Evolutionary conservation across 2,888 invertebrate genomes (phyloP).

Genomic region (Magallana nippona): DNA sequence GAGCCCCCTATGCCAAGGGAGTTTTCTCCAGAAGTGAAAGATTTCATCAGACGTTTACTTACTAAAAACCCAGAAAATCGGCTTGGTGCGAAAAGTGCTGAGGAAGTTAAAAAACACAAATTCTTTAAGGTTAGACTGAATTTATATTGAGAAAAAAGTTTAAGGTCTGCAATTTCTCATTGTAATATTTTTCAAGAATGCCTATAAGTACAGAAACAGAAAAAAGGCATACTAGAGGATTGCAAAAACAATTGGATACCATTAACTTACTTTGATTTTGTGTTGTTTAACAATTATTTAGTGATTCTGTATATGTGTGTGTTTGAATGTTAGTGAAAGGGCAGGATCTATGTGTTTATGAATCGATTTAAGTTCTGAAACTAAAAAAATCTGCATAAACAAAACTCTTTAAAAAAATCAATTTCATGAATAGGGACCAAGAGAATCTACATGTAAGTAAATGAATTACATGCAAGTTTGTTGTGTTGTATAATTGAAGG

Average conservation of each 20-base stretch:
- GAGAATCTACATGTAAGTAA: background rate
- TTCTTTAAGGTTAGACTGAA: slow-evolving; percentile 88
- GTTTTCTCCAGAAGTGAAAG: slow-evolving; percentile 87
- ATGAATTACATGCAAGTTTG: background rate
- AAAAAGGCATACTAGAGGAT: no score
- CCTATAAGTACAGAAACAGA: no score
- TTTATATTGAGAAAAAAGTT: background rate
- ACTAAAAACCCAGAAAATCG: slow-evolving; percentile 94
- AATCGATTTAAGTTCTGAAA: no score
- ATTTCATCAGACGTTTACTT: slow-evolving; percentile 90
- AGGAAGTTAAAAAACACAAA: slow-evolving; percentile 92
- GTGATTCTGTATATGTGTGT: no score
- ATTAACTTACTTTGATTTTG: no score
- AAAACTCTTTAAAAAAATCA: no score
- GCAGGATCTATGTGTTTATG: background rate
- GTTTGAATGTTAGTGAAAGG: background rate
- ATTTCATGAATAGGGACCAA: background rate
- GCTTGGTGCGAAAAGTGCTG: slow-evolving; percentile 90
- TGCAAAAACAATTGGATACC: no score
- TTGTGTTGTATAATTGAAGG: slow-evolving; percentile 78
- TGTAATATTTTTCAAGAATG: no score
- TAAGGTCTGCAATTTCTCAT: no score
- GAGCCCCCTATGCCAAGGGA: slow-evolving; percentile 93
- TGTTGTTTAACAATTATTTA: no score
- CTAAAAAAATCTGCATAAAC: no score